Conservation (phyloP, 2,113 vertebrate genomes). For the Psittacula cyanocephala region DNA sequence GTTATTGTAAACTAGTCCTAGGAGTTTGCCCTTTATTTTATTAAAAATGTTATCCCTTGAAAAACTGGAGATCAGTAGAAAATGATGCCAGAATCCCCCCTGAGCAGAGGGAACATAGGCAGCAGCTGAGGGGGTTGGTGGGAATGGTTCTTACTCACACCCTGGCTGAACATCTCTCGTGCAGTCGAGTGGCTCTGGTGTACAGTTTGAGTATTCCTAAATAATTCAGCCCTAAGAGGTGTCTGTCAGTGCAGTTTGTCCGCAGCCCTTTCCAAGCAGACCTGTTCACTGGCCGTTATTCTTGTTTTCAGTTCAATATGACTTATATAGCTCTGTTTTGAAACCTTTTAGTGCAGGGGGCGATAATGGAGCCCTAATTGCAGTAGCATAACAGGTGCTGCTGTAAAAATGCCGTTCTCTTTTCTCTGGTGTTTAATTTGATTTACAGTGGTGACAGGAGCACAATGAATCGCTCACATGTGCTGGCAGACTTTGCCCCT, state of each 20-base stretch:
- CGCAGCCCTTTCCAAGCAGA: background rate
- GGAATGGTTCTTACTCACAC: background rate
- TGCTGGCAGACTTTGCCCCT: background rate
- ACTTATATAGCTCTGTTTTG: background rate
- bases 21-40: background rate
- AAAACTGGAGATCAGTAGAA: background rate
- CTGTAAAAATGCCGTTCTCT: background rate
- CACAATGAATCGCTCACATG: background rate
- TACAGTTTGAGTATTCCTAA: background rate
- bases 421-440: background rate
- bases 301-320: background rate
- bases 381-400: background rate
- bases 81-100: background rate
- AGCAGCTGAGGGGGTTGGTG: background rate
- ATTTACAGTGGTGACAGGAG: background rate
- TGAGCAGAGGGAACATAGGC: fast-evolving
- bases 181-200: background rate
- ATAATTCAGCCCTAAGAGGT: background rate
- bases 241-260: background rate
- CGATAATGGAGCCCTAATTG: background rate
- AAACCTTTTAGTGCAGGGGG: background rate
- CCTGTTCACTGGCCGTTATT: background rate
- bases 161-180: fast-evolving
- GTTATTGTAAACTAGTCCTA: background rate
- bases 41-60: background rate